Conservation (phyloP, 92 coral and sea anemone species). For the Porites lobata region DNA sequence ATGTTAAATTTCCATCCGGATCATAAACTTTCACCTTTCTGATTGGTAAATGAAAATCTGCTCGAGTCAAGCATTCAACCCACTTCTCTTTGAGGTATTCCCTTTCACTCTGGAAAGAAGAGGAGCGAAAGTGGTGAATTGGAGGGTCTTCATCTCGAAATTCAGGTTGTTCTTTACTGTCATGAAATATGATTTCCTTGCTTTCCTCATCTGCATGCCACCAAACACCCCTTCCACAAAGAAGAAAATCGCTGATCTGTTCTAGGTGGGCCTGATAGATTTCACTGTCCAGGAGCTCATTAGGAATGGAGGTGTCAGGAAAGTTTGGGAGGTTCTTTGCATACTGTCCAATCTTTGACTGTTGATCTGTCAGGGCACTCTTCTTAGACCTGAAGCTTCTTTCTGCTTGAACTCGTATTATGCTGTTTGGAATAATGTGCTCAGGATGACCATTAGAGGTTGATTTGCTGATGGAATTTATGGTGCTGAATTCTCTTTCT, state of each 20-base stretch:
- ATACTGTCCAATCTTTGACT: slow-evolving; percentile 1
- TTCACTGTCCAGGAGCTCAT: slow-evolving; percentile 13
- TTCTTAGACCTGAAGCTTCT: slow-evolving; percentile 9
- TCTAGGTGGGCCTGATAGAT: slow-evolving; percentile 53
- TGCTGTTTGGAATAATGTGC: slow-evolving; percentile 33
- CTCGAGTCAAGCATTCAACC: not conserved
- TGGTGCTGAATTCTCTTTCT: slow-evolving; percentile 30
- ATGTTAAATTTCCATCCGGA: not conserved
- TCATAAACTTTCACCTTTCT: not conserved
- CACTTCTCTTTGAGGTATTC: slow-evolving; percentile 11
- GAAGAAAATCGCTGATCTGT: slow-evolving; percentile 34
- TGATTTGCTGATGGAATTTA: slow-evolving; percentile 36
- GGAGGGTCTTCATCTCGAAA: slow-evolving; percentile 17
- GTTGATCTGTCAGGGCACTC: slow-evolving; percentile 19
- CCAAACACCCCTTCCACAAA: slow-evolving; percentile 46
- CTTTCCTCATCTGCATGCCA: slow-evolving; percentile 35
- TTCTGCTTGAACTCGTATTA: slow-evolving; percentile 40
- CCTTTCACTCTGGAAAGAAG: not conserved
- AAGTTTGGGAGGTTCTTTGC: slow-evolving; percentile 31
- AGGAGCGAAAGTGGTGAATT: slow-evolving; percentile 29
- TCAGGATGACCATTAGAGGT: slow-evolving; percentile 42
- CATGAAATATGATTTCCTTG: slow-evolving; percentile 33
- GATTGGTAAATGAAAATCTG: not conserved
- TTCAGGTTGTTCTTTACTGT: slow-evolving; percentile 38
- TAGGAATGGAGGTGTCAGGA: slow-evolving; percentile 31